phyloP scores from a whole-genome alignment of 2,797 vertebrate genomes.

The Schizothorax lantsangensis region DNA sequence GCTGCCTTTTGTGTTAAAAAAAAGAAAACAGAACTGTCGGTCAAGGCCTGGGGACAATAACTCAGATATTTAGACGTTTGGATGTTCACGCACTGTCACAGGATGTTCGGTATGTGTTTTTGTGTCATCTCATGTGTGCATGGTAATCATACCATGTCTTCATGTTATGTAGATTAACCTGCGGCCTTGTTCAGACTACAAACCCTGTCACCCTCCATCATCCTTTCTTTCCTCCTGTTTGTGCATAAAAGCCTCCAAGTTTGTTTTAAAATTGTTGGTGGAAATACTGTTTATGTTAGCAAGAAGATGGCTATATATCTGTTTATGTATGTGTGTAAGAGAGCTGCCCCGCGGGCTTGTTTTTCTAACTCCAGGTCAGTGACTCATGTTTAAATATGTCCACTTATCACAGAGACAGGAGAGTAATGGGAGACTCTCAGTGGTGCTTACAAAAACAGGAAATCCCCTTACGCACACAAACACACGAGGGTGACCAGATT shows the following conservation, averaged over 20 bases:
- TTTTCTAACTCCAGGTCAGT: slow-evolving; percentile 59
- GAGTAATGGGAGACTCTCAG: slow-evolving; percentile 56
- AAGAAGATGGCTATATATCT: background rate
- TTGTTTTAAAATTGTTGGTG: slow-evolving; percentile 20
- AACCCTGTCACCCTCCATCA: background rate
- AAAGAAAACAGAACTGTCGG: slow-evolving; percentile 25
- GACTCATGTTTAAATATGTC: slow-evolving; percentile 63
- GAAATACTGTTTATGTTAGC: slow-evolving; percentile 1
- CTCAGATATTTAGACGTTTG: slow-evolving; percentile 11
- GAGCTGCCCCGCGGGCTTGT: slow-evolving; percentile 55
- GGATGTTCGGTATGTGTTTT: slow-evolving; percentile 37
- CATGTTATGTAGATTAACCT: slow-evolving; percentile 5
- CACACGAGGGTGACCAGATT: slow-evolving; percentile 10
- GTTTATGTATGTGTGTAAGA: slow-evolving; percentile 15
- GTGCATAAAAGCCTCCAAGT: background rate
- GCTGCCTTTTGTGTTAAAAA: slow-evolving; percentile 33
- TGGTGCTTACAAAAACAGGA: slow-evolving; percentile 57
- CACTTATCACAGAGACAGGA: slow-evolving; percentile 57
- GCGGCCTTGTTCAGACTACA: slow-evolving; percentile 16
- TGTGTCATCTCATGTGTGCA: slow-evolving; percentile 14
- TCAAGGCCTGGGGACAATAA: slow-evolving; percentile 44
- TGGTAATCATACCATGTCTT: slow-evolving; percentile 14
- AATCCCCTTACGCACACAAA: slow-evolving; percentile 41
- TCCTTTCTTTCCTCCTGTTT: background rate
- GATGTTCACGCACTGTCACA: slow-evolving; percentile 22